Percentiles rank a stretch among this genome's conserved stretches.
phyloP scores from a whole-genome alignment of 2,797 vertebrate species.

The Megaceryle alcyon region DNA sequence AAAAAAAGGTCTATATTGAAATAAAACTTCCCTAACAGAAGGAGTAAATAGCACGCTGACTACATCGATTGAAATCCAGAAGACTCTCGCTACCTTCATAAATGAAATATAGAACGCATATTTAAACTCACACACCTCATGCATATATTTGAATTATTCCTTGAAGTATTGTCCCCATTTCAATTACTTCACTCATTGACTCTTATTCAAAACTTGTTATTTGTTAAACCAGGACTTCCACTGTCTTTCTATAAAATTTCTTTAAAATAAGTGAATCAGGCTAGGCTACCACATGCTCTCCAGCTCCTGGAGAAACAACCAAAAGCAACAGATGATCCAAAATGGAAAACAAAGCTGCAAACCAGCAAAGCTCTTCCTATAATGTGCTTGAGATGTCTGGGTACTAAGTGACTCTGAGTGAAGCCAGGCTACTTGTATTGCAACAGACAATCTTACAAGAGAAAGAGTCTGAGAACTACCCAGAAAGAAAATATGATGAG shows the following conservation, averaged over 20 bases:
- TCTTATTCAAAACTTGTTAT: not conserved
- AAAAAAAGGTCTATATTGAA: slow-evolving; percentile 16
- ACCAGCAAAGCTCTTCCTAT: not conserved
- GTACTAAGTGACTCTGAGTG: not conserved
- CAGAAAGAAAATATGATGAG: not conserved
- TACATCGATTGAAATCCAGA: not conserved
- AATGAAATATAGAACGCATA: not conserved
- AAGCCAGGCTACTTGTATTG: not conserved
- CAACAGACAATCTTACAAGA: not conserved
- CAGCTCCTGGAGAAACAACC: not conserved
- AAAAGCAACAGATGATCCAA: not conserved
- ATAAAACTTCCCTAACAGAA: slow-evolving; percentile 23
- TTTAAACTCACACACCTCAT: not conserved
- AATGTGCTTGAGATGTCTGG: not conserved
- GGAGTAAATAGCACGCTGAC: slow-evolving; percentile 12
- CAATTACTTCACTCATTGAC: not conserved
- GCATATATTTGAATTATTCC: slow-evolving; percentile 36
- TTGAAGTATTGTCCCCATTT: slow-evolving; percentile 41
- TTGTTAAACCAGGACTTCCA: not conserved
- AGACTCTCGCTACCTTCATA: not conserved
- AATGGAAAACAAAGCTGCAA: not conserved
- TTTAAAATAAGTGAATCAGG: not conserved
- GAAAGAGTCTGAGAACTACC: not conserved
- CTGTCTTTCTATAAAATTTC: not conserved
- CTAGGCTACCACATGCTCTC: not conserved